Evolutionary conservation across 1,140 invertebrate species (phyloP).

Genomic region (Trichomalopsis sarcophagae): DNA sequence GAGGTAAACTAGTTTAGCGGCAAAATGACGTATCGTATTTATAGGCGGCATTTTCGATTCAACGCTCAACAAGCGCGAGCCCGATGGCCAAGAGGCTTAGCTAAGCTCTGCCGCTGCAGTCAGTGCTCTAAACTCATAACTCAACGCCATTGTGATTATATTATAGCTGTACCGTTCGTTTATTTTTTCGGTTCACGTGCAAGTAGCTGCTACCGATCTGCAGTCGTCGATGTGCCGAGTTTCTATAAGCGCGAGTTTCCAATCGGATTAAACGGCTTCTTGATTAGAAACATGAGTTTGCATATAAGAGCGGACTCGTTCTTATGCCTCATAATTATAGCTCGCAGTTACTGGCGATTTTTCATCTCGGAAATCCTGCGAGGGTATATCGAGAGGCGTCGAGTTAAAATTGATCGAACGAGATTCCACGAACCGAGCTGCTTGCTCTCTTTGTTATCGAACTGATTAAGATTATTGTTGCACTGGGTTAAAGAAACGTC

Average conservation of each 20-base stretch:
- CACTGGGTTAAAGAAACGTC: too few relatives aligned
- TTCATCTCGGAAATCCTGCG: background rate
- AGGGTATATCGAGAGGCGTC: background rate
- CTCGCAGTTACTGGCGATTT: background rate
- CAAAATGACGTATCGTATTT: constrained; percentile 8
- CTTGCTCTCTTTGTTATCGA: background rate
- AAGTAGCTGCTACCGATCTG: too few relatives aligned
- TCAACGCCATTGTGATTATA: background rate
- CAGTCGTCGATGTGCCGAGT: background rate
- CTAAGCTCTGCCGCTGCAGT: background rate
- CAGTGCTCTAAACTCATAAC: constrained; percentile 15
- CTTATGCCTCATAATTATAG: background rate
- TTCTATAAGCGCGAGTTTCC: background rate
- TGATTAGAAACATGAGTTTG: background rate
- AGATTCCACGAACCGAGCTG: background rate
- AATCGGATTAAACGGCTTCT: background rate
- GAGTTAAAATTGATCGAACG: background rate
- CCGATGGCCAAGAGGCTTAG: background rate
- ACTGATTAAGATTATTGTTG: too few relatives aligned
- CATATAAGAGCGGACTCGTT: background rate
- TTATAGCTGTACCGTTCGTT: background rate
- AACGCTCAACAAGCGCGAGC: background rate
- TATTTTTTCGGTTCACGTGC: background rate
- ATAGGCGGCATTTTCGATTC: constrained; percentile 24
- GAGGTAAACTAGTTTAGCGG: constrained; percentile 38